Evolutionary conservation across 2,888 invertebrate species (phyloP), one percentile per base, ranked within the genome.

Genomic region (Colostygia pectinataria): DNA sequence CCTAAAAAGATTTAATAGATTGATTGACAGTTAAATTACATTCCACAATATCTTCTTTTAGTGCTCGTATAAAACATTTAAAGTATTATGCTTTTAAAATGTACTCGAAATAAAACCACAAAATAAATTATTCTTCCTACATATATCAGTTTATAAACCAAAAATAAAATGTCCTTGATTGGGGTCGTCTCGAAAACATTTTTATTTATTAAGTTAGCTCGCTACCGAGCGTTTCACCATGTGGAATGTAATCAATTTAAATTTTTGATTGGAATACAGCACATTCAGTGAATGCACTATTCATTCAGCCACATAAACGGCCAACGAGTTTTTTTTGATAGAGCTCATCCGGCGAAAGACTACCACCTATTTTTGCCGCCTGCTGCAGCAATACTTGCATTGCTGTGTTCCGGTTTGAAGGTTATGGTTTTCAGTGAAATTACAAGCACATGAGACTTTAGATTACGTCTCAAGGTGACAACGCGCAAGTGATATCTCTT

Each of bases 241-340:
- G 58, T 59, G 52, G 53, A 63, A 59, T 53, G 63, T 68, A 65
- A 72, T 71, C 64, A 66, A 71, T 74, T 74, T 66, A 67, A 71
- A 69, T 63, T 66, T 71, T 70, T 65, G 67, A 69, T 71, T 68
- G 64, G 55, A 49, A 34, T 51, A 46, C 62, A 62, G 55, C 59
- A 53, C 60, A 62, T 24, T 37, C 40, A 51, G 31, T 41, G 38
- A 25, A 42, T 53, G 44, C 59, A 61, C 61, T 62, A 59, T 69
- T 56, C 63, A 64, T 64, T 56, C 46, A 38, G 49, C 18, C 40
- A 37, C 20, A 53, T 40, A 37, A 27, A 25, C 29, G 51, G 47
- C 29, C 54, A 51, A 43, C 48, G 39, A 41, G 55, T 60, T 57
- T 65, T 63, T 63, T 29, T 15, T 12, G 10, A 25, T 24, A 15